A percentile compares a stretch with the other conserved stretches of the same genome.
These are phyloP conservation scores for Diachasmimorpha longicaudata DNA, from an alignment of 1,140 invertebrate genomes.

Conservation along the genomic window DNA sequence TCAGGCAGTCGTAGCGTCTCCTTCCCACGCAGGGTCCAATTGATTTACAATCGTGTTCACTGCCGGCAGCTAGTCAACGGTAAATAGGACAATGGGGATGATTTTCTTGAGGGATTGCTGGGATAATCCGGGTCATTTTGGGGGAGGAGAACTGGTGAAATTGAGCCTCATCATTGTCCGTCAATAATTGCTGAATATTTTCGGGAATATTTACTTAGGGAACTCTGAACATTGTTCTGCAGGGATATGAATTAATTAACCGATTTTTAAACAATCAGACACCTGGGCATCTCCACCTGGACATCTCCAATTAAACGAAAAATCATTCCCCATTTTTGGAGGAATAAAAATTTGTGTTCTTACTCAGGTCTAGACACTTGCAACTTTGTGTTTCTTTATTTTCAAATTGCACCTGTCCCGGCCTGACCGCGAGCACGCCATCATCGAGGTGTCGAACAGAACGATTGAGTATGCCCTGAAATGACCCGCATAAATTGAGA, in stretches of 20 bases:
- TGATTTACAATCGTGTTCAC: conserved; percentile 15
- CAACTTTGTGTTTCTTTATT: conserved; percentile 49
- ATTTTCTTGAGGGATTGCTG: background rate
- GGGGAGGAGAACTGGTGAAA: too few relatives aligned
- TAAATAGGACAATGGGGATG: background rate
- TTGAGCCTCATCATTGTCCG: too few relatives aligned
- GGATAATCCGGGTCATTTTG: too few relatives aligned
- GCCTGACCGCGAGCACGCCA: conserved; percentile 44
- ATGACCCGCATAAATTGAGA: background rate
- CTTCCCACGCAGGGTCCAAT: conserved; percentile 20
- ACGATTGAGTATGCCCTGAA: background rate
- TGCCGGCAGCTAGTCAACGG: background rate
- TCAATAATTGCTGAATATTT: too few relatives aligned
- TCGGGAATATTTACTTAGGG: too few relatives aligned
- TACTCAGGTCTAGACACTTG: conserved; percentile 50
- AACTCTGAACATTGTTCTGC: too few relatives aligned
- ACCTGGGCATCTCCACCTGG: too few relatives aligned
- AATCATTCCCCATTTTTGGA: too few relatives aligned
- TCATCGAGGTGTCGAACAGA: conserved; percentile 17
- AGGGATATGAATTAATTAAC: too few relatives aligned
- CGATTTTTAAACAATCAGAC: too few relatives aligned
- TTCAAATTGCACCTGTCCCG: conserved; percentile 58
- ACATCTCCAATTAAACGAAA: too few relatives aligned
- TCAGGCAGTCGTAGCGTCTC: background rate
- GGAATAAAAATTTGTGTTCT: conserved; percentile 13